Percentiles rank a stretch among this genome's conserved stretches.
phyloP scores from a whole-genome alignment of 2,888 invertebrate genomes.

The Diachrysia chrysitis region DNA sequence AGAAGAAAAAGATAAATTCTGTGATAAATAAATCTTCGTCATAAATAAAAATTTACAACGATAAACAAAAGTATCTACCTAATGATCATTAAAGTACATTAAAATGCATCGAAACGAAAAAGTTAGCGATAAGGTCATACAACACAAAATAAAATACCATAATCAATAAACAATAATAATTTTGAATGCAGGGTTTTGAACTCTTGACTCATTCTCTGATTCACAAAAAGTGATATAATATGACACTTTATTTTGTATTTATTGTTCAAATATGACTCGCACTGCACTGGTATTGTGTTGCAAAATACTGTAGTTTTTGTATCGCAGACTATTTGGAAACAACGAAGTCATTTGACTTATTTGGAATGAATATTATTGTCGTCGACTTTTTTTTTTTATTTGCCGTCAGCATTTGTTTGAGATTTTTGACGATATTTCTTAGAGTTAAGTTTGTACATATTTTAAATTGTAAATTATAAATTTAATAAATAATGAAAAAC shows the following conservation, averaged over 20 bases:
- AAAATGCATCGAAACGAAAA: background rate
- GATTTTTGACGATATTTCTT: too few species aligned
- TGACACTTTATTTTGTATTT: background rate
- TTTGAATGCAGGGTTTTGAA: slow-evolving; percentile 12
- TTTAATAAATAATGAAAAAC: too few species aligned
- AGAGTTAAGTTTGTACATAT: too few species aligned
- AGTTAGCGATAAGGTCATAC: slow-evolving; percentile 8
- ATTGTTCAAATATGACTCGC: background rate
- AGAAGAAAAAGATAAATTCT: background rate
- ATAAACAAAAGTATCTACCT: too few species aligned
- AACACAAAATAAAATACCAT: slow-evolving; percentile 6
- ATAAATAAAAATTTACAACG: background rate
- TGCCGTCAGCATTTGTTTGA: too few species aligned
- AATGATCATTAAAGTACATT: background rate
- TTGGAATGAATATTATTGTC: too few species aligned
- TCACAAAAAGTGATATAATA: background rate
- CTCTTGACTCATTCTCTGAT: background rate
- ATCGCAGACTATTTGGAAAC: too few species aligned
- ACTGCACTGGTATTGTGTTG: background rate
- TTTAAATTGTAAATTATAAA: too few species aligned
- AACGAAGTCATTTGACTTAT: too few species aligned
- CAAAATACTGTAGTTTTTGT: background rate
- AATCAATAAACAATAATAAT: slow-evolving; percentile 7
- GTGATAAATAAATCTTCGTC: background rate
- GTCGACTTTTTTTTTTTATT: too few species aligned